Conservation (phyloP, 37 sponge, comb jelly and placozoan species). For the Chondrilla cf. caribensis region DNA sequence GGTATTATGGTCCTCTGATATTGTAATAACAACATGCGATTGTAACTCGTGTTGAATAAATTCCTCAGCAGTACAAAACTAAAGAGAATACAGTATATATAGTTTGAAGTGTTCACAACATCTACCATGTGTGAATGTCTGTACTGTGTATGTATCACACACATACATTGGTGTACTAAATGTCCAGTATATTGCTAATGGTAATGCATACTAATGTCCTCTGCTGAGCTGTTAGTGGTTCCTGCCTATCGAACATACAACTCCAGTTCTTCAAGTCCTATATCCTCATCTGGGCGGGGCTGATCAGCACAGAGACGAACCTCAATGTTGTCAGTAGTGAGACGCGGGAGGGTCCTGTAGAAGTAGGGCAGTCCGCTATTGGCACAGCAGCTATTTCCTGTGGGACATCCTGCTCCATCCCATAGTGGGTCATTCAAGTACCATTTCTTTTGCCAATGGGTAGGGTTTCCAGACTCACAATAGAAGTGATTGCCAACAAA, state of each 20-base stretch:
- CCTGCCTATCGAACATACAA: background rate
- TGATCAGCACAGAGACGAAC: constrained; percentile 6
- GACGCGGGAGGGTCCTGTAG: background rate
- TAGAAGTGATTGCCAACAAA: background rate
- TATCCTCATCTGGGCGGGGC: background rate
- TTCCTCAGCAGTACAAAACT: too few species aligned
- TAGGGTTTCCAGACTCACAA: constrained; percentile 1
- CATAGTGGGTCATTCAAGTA: constrained; percentile 10
- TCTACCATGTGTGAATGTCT: too few species aligned
- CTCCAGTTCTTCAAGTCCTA: constrained; percentile 1
- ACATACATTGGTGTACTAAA: too few species aligned
- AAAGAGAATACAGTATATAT: too few species aligned
- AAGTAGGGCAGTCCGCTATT: constrained; percentile 12
- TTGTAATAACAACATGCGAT: too few species aligned
- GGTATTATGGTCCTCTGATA: too few species aligned
- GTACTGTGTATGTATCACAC: too few species aligned
- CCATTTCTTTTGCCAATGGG: background rate
- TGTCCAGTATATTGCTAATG: too few species aligned
- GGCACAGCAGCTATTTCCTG: constrained; percentile 8
- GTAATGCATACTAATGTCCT: too few species aligned
- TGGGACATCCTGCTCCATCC: constrained; percentile 21
- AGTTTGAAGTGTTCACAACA: too few species aligned
- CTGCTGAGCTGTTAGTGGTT: too few species aligned
- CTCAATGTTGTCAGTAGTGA: constrained; percentile 23
- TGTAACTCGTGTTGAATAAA: too few species aligned